Conservation (phyloP, 2,888 invertebrate genomes). For the Campoplex capitator region DNA sequence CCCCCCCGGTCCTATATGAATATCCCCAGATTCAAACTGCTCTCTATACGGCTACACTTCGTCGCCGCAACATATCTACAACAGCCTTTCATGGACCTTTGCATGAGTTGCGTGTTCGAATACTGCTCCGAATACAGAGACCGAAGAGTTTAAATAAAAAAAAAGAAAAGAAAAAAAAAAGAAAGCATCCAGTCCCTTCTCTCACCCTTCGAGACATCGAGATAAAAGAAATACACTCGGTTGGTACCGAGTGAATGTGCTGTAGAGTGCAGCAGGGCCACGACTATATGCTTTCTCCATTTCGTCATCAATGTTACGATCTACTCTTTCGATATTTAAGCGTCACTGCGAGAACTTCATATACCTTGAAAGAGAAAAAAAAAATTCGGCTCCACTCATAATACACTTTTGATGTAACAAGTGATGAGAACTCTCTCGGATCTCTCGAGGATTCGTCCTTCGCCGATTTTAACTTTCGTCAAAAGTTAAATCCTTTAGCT, state of each 20-base stretch:
- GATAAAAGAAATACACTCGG: conserved; percentile 31
- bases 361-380: not conserved
- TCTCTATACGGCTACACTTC: not conserved
- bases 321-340: conserved; percentile 28
- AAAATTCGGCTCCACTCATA: not conserved
- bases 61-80: conserved; percentile 12
- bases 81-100: conserved; percentile 14
- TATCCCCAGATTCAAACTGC: conserved; percentile 22
- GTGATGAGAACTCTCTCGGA: not conserved
- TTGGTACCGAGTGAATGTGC: conserved; percentile 15
- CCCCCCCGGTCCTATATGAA: conserved; percentile 38
- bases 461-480: conserved; percentile 10
- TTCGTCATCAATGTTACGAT: conserved; percentile 55
- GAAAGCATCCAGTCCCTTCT: conserved; percentile 34
- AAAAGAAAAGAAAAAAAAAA: not conserved
- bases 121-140: conserved; percentile 19
- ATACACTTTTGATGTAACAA: not conserved
- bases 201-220: conserved; percentile 35
- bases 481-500: conserved; percentile 17
- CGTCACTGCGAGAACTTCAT: not conserved
- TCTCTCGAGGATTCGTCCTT: conserved; percentile 12
- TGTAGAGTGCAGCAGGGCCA: not conserved
- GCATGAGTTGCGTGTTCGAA: conserved; percentile 46
- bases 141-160: not conserved
- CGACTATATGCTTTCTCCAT: conserved; percentile 52